These are phyloP conservation scores for Sussaba pulchella DNA, from an alignment of 2,888 invertebrate species.

Conservation along the genomic window DNA sequence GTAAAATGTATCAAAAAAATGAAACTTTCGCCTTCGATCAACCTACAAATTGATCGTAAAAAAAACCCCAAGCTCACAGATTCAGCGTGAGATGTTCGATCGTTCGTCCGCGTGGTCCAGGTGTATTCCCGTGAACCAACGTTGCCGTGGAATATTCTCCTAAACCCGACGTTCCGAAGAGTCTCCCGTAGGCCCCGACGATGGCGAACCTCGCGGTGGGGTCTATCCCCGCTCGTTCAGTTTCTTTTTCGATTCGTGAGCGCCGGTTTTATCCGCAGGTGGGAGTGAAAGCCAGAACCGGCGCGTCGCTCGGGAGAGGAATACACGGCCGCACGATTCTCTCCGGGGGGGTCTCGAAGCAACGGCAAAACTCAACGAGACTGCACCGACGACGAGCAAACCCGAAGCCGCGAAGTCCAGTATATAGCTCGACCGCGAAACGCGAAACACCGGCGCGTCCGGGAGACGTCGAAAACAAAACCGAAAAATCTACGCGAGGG, in stretches of 20 bases:
- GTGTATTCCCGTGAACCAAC: no score
- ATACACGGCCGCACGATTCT: slow-evolving; percentile 29
- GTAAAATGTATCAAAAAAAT: no score
- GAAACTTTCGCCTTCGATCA: no score
- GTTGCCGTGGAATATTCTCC: no score
- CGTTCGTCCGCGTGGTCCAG: no score
- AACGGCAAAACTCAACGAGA: slow-evolving; percentile 4
- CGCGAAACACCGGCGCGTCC: not conserved
- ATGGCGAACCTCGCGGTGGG: slow-evolving; percentile 40
- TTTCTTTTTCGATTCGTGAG: slow-evolving; percentile 36
- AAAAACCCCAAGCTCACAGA: no score
- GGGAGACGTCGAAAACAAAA: no score
- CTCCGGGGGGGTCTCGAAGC: no score
- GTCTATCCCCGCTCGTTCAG: slow-evolving; percentile 48
- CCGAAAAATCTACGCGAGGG: no score
- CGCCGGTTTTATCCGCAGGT: slow-evolving; percentile 50
- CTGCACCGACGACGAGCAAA: slow-evolving; percentile 12
- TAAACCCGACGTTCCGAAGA: not conserved
- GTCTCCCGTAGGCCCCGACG: not conserved
- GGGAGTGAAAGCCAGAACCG: slow-evolving; percentile 66
- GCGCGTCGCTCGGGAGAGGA: slow-evolving; percentile 55
- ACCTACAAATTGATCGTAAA: no score
- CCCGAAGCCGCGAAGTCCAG: not conserved
- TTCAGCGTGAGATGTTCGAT: no score
- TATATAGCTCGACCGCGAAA: slow-evolving; percentile 13